These are phyloP conservation scores for Tenthredo livida DNA, from an alignment of 2,888 invertebrate species.

Conservation along the genomic window DNA sequence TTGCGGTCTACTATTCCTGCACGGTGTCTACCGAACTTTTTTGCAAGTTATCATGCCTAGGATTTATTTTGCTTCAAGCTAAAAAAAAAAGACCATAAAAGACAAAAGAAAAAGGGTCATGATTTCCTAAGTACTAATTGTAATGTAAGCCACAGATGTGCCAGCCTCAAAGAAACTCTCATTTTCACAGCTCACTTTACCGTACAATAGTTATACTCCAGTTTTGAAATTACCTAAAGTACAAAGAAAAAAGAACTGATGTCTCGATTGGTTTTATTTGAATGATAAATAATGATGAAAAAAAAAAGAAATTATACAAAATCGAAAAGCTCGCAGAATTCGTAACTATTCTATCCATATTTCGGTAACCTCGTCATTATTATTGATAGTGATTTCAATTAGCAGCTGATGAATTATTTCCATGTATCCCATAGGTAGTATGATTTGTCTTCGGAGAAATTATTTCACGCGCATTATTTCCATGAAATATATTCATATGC, in stretches of 20 bases:
- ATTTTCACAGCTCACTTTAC: background rate
- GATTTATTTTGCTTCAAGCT: background rate
- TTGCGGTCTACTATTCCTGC: background rate
- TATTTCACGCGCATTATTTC: background rate
- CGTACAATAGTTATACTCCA: background rate
- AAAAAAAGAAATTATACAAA: too few relatives aligned
- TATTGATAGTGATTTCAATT: too few relatives aligned
- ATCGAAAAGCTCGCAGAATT: too few relatives aligned
- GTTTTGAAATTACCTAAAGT: background rate
- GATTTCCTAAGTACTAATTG: constrained; percentile 21
- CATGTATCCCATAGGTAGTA: too few relatives aligned
- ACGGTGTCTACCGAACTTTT: background rate
- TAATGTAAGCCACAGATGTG: background rate
- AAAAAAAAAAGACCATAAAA: background rate
- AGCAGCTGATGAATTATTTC: too few relatives aligned
- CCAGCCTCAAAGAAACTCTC: background rate
- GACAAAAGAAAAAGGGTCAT: background rate
- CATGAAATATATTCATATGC: background rate
- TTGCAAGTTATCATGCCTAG: background rate
- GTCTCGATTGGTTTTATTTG: too few relatives aligned
- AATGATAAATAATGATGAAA: too few relatives aligned
- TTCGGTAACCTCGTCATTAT: too few relatives aligned
- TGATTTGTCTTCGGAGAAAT: too few relatives aligned
- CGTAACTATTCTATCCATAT: too few relatives aligned
- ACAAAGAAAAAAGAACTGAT: background rate